These are phyloP conservation scores for Atrichornis clamosus DNA, from an alignment of 2,113 vertebrate genomes.

Conservation along the genomic window DNA sequence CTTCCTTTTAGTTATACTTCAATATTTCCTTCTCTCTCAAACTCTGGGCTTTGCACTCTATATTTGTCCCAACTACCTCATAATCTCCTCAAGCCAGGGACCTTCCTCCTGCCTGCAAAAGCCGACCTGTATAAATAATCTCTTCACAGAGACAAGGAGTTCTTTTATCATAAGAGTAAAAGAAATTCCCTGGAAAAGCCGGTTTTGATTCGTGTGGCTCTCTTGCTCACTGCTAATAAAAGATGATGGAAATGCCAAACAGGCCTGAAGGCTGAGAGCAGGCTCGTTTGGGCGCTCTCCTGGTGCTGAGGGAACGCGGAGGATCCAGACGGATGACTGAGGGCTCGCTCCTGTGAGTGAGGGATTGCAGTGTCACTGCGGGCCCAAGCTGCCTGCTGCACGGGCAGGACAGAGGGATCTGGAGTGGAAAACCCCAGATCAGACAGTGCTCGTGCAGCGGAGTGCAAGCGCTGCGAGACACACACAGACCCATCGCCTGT, in stretches of 20 bases:
- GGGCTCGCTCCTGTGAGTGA: neutral
- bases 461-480: neutral
- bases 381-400: neutral
- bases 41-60: neutral
- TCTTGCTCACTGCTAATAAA: neutral
- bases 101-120: neutral
- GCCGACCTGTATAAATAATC: neutral
- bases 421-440: neutral
- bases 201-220: neutral
- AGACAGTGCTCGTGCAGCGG: neutral
- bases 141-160: neutral
- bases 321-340: neutral
- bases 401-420: neutral
- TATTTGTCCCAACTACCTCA: neutral
- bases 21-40: neutral
- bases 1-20: neutral
- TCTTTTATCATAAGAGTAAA: neutral
- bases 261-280: neutral
- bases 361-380: neutral
- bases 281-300: neutral
- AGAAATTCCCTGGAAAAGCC: neutral
- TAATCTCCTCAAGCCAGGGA: neutral
- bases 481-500: accelerated
- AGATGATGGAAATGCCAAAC: neutral
- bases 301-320: neutral